Conservation (phyloP, 2,888 invertebrate genomes). For the Drepana falcataria region DNA sequence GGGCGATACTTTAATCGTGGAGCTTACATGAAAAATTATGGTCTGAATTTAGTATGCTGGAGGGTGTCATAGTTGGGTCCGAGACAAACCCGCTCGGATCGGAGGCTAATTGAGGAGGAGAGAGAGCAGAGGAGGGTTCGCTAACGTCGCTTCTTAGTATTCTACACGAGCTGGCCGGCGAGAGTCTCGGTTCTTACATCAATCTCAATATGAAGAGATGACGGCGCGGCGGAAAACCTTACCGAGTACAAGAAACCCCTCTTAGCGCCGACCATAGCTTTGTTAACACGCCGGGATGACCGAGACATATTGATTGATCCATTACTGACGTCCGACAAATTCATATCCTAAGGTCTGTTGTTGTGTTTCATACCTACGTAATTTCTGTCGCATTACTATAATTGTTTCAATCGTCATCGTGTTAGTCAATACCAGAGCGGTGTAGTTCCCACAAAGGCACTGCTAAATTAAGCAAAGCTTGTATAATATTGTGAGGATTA, state of each 20-base stretch:
- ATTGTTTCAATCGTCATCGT: too few relatives aligned
- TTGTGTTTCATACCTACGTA: too few relatives aligned
- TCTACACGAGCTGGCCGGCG: slow-evolving; percentile 50
- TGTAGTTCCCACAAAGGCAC: too few relatives aligned
- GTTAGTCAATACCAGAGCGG: too few relatives aligned
- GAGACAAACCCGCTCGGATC: slow-evolving; percentile 56
- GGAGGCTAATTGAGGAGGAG: slow-evolving; percentile 70
- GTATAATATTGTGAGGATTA: too few relatives aligned
- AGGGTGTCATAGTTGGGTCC: slow-evolving; percentile 49
- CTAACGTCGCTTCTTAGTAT: slow-evolving; percentile 58
- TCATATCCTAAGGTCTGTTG: neutral
- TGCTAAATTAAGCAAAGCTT: too few relatives aligned
- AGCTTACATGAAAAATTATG: slow-evolving; percentile 68
- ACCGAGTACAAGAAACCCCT: slow-evolving; percentile 68
- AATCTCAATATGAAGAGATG: slow-evolving; percentile 74
- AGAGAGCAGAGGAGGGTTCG: slow-evolving; percentile 52
- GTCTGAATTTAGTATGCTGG: slow-evolving; percentile 67
- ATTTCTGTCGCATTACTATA: too few relatives aligned
- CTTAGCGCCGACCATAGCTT: slow-evolving; percentile 55
- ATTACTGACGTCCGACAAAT: neutral
- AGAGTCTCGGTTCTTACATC: slow-evolving; percentile 60
- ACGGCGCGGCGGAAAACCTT: slow-evolving; percentile 64
- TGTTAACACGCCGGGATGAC: slow-evolving; percentile 33
- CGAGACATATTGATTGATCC: slow-evolving; percentile 61
- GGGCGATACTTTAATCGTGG: slow-evolving; percentile 47